phyloP scores from a whole-genome alignment of 2,113 vertebrate species.

The Paramisgurnus dabryanus region DNA sequence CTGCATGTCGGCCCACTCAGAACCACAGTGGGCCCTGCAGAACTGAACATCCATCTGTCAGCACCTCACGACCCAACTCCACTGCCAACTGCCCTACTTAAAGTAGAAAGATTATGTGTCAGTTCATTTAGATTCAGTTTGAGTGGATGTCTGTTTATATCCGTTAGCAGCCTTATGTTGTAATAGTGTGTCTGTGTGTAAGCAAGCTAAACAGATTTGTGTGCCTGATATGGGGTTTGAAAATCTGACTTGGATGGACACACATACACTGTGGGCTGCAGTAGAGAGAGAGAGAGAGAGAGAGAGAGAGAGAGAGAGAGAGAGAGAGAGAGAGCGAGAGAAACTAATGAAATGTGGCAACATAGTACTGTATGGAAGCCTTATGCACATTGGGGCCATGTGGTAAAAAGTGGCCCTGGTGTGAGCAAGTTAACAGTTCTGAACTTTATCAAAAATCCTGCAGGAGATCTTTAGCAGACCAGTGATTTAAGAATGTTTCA shows the following conservation, averaged over 20 bases:
- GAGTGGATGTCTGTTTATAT: background rate
- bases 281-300: background rate
- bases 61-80: background rate
- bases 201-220: background rate
- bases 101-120: background rate
- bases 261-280: background rate
- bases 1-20: background rate
- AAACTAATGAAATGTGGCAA: background rate
- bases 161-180: conserved; percentile 10
- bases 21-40: conserved; percentile 17
- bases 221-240: conserved; percentile 1
- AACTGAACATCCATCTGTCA: conserved; percentile 39
- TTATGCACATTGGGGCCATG: background rate
- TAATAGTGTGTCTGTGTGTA: background rate
- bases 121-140: conserved; percentile 9
- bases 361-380: background rate
- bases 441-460: too few relatives aligned
- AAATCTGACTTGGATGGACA: background rate
- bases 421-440: too few relatives aligned
- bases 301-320: background rate
- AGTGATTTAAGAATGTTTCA: too few relatives aligned
- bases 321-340: background rate
- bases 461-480: too few relatives aligned
- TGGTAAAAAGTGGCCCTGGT: background rate
- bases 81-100: conserved; percentile 16